Base-by-base conservation (phyloP, 1,140 invertebrate species). In the Oryctes rhinoceros region DNA sequence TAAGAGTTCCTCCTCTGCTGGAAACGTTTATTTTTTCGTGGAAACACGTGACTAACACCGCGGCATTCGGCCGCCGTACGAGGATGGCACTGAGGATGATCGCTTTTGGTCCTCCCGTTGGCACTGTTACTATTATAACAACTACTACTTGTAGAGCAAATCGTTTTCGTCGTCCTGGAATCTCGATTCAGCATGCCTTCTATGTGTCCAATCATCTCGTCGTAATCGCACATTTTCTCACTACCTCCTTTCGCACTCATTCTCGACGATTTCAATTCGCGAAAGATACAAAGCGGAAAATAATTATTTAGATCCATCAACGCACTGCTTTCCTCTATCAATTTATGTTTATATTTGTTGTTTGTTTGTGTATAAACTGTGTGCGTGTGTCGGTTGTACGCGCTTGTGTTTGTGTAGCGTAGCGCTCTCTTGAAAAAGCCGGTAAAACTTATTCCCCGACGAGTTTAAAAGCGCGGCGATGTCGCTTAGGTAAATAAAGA, bases 121-220 rank as follows among this genome's bases (percentile, higher is more conserved):
- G 11, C 80, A 78, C 48, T 18, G 74, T 71, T 30, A 59, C 47
- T 62, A 30, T 20, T n/a, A 11, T 3, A 53, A 53, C 24, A 1
- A 44, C 39, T 44, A 44, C 9, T 44, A 10, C 39, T 44, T 7
- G 5, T 48, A 13, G 74, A 67, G 75, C 76, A 75, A 37, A 59
- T 39, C 65, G 82, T 49, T 82, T 85, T 85, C 44, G 83, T 82
- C 30, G 85, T 86, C 59, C 85, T 82, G 79, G 84, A 82, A 76
- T 86, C 85, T 15, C 85, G 80, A 74, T 86, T 83, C 35, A 86
- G 75, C 85, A 86, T 86, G 39, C 85, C 85, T 30, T 76, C 77
- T 37, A 83, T 44, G 81, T 86, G 83, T 20, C 82, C 84, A 71
- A 76, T 24, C n/a, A 18, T 49, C 47, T 49, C 75, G 37, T 49